These are phyloP conservation scores for Crocodylus rhombifer DNA, from an alignment of 2,797 vertebrate species.

Conservation along the genomic window DNA sequence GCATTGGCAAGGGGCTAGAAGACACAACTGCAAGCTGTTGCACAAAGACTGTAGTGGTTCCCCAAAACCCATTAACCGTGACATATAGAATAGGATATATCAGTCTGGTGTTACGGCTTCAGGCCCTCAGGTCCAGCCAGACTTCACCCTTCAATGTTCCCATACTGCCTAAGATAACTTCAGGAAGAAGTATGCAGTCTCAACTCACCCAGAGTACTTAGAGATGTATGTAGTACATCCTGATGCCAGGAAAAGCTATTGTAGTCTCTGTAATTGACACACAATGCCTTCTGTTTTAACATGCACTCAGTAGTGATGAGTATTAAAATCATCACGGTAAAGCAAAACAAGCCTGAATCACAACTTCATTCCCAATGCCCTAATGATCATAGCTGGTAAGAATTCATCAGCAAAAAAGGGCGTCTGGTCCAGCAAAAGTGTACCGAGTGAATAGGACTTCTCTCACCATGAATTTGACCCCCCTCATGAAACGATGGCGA, in stretches of 20 bases:
- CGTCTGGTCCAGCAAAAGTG: background rate
- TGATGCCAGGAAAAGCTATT: background rate
- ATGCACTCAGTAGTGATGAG: background rate
- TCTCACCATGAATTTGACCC: background rate
- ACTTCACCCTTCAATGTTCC: background rate
- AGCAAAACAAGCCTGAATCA: background rate
- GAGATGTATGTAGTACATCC: background rate
- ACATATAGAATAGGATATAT: background rate
- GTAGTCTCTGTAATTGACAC: background rate
- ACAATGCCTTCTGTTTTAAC: background rate
- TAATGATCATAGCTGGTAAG: background rate
- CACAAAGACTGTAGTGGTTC: background rate
- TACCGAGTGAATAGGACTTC: background rate
- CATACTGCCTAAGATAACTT: background rate
- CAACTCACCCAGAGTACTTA: rapidly evolving
- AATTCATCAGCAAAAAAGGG: background rate
- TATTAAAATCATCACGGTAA: rapidly evolving
- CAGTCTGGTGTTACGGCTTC: background rate
- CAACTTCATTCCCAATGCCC: background rate
- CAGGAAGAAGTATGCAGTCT: background rate
- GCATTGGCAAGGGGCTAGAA: background rate
- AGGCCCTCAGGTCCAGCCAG: background rate
- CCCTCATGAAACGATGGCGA: rapidly evolving
- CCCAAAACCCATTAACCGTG: background rate
- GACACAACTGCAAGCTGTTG: background rate